These are phyloP conservation scores for Cantharis flavilabris DNA, from an alignment of 2,888 invertebrate genomes.

Conservation along the genomic window DNA sequence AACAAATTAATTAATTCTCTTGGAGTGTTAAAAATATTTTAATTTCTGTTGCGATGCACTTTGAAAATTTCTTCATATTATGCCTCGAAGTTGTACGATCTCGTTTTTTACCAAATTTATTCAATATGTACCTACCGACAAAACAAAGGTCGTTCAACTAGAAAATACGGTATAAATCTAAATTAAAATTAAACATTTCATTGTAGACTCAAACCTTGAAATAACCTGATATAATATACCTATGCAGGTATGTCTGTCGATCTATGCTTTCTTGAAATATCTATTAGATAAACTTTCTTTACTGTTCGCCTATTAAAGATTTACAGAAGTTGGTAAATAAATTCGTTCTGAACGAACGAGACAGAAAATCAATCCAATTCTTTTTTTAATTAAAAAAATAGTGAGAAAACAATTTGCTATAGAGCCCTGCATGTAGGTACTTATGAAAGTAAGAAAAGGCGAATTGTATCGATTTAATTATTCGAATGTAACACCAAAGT, in stretches of 20 bases:
- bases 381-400: background rate
- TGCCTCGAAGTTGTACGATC: background rate
- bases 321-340: background rate
- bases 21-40: background rate
- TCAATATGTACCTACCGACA: background rate
- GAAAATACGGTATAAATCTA: slow-evolving; percentile 23
- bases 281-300: background rate
- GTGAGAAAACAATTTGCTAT: background rate
- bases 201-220: slow-evolving; percentile 13
- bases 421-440: background rate
- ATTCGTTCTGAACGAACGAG: background rate
- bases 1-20: background rate
- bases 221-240: background rate
- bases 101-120: background rate
- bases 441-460: background rate
- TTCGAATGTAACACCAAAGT: background rate
- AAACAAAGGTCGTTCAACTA: slow-evolving; percentile 20
- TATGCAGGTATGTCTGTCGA: background rate
- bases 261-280: background rate
- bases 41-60: background rate
- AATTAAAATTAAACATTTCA: slow-evolving; percentile 11
- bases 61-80: background rate
- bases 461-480: background rate
- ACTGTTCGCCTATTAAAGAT: background rate
- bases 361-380: background rate